Evolutionary conservation across 2,888 invertebrate species (phyloP).

Genomic region (Barypeithes pellucidus): DNA sequence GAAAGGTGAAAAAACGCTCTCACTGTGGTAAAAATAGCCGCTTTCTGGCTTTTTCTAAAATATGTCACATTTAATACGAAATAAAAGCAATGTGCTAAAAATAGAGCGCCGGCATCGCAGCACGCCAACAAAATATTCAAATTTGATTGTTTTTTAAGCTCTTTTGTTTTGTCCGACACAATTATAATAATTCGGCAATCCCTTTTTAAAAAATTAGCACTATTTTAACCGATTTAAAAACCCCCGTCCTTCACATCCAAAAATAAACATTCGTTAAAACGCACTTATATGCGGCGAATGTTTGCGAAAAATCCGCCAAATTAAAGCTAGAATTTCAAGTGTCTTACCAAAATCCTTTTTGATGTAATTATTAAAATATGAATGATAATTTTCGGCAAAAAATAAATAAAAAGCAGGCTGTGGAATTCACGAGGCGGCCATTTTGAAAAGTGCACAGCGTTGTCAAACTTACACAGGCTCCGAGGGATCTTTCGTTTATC

Average conservation of each 20-base stretch:
- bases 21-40: conserved; percentile 62
- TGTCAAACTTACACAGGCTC: conserved; percentile 8
- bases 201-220: conserved; percentile 29
- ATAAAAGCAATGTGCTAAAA: conserved; percentile 59
- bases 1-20: conserved; percentile 56
- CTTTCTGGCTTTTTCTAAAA: conserved; percentile 60
- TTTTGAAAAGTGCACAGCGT: conserved; percentile 48
- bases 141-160: conserved; percentile 28
- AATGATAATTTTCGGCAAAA: conserved; percentile 56
- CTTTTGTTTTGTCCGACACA: conserved; percentile 27
- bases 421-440: conserved; percentile 57
- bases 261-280: conserved; percentile 45
- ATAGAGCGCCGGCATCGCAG: conserved; percentile 37
- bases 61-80: conserved; percentile 61
- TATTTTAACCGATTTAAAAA: conserved; percentile 22
- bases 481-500: neutral
- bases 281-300: conserved; percentile 6
- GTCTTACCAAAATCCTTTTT: conserved; percentile 47
- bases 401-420: conserved; percentile 58
- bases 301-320: neutral
- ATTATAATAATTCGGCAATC: neutral
- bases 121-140: conserved; percentile 35
- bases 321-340: conserved; percentile 6
- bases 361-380: conserved; percentile 47
- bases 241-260: conserved; percentile 29